These are phyloP conservation scores for Fragum sueziense DNA, from an alignment of 2,888 invertebrate genomes.

Conservation along the genomic window DNA sequence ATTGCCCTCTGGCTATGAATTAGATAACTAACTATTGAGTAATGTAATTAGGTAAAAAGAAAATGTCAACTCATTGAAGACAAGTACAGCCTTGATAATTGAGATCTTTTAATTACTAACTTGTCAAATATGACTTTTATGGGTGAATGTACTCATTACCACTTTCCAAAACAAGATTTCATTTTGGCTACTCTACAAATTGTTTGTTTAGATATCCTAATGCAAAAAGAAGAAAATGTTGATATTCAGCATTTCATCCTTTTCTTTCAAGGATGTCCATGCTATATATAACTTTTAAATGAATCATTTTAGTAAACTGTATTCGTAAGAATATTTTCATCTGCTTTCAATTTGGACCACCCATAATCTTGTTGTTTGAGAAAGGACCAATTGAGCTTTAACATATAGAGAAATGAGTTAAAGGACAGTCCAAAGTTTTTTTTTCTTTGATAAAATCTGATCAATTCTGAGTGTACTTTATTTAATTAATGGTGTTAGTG, in stretches of 20 bases:
- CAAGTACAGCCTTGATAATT: background rate
- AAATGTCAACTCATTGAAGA: background rate
- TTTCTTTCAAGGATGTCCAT: background rate
- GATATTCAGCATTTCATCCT: background rate
- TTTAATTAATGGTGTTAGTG: too few species aligned
- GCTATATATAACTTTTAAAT: too few species aligned
- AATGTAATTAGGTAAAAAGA: background rate
- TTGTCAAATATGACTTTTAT: background rate
- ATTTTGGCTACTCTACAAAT: background rate
- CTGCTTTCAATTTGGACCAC: too few species aligned
- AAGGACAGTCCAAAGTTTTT: too few species aligned
- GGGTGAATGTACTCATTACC: background rate
- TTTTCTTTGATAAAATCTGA: too few species aligned
- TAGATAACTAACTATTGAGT: background rate
- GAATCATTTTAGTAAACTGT: too few species aligned
- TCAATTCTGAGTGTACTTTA: too few species aligned
- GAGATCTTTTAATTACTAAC: background rate
- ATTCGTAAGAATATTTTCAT: too few species aligned
- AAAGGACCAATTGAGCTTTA: too few species aligned
- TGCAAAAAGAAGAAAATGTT: background rate
- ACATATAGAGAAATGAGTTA: too few species aligned
- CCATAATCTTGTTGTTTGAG: too few species aligned
- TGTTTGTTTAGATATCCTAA: background rate
- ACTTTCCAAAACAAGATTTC: background rate
- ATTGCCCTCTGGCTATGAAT: background rate